Conservation (phyloP, 2,888 invertebrate genomes). For the Rhodophaea formosa region DNA sequence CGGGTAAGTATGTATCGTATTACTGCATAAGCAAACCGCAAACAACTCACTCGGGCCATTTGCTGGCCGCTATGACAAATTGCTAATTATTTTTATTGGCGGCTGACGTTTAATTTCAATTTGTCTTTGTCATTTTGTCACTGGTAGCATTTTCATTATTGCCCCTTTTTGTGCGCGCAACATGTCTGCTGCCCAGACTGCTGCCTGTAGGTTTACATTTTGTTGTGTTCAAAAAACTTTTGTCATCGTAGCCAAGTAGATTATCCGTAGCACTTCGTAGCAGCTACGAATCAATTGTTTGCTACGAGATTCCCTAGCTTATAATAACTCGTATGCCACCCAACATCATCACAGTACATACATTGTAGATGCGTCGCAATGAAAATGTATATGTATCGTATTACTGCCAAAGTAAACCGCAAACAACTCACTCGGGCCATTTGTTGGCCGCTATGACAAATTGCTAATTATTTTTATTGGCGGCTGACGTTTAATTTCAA, state of each 20-base stretch:
- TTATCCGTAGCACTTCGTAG: not conserved
- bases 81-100: constrained; percentile 41
- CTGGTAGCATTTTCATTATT: constrained; percentile 39
- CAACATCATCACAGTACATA: too few relatives aligned
- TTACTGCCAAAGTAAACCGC: not conserved
- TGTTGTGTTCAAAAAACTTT: constrained; percentile 2
- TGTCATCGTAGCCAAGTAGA: not conserved
- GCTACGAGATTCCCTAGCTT: too few relatives aligned
- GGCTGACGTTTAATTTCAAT: constrained; percentile 61
- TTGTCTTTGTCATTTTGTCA: constrained; percentile 47
- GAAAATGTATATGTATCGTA: too few relatives aligned
- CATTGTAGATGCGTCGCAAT: too few relatives aligned
- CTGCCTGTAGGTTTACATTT: constrained; percentile 25
- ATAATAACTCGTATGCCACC: too few relatives aligned
- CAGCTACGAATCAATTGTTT: too few relatives aligned
- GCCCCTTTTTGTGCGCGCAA: not conserved
- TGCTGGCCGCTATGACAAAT: constrained; percentile 1
- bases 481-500: constrained; percentile 60
- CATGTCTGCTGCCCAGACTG: not conserved
- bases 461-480: constrained; percentile 41
- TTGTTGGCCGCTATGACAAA: not conserved
- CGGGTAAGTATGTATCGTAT: too few relatives aligned
- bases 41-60: not conserved
- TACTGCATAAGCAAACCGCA: too few relatives aligned
- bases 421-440: not conserved